phyloP scores from a whole-genome alignment of 2,113 vertebrate genomes.

The Bufo gargarizans region DNA sequence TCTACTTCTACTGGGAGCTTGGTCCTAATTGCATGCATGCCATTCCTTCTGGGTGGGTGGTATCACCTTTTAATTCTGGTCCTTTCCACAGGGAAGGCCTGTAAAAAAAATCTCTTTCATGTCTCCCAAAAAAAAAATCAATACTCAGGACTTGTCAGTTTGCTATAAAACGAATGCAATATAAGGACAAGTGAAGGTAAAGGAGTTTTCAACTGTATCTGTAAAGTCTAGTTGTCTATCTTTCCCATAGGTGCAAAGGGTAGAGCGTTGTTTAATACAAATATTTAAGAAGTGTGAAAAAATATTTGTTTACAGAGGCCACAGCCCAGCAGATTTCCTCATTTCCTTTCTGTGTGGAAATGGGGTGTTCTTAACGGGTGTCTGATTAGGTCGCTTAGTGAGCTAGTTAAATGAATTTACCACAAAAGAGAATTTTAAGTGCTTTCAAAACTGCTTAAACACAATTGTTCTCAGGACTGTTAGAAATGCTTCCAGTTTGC shows the following conservation, averaged over 20 bases:
- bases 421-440: slow-evolving; percentile 52
- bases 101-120: slow-evolving; percentile 69
- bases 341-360: neutral
- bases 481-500: slow-evolving; percentile 52
- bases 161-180: slow-evolving; percentile 66
- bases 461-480: slow-evolving; percentile 48
- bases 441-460: slow-evolving; percentile 51
- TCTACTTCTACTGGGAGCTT: slow-evolving; percentile 74
- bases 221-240: neutral
- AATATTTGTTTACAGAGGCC: neutral
- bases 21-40: slow-evolving; percentile 84
- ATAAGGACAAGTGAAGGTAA: slow-evolving; percentile 30
- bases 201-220: slow-evolving; percentile 12
- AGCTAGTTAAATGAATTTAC: slow-evolving; percentile 56
- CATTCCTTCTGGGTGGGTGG: slow-evolving; percentile 91
- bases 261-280: neutral
- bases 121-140: slow-evolving; percentile 68
- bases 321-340: neutral
- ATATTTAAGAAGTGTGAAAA: neutral
- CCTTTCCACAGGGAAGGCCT: slow-evolving; percentile 72
- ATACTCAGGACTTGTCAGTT: slow-evolving; percentile 69
- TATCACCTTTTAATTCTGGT: slow-evolving; percentile 77
- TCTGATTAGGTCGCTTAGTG: slow-evolving; percentile 50
- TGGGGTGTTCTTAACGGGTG: slow-evolving; percentile 44
- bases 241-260: neutral